These are phyloP conservation scores for Melanostoma mellinum DNA, from an alignment of 2,888 invertebrate species.

Conservation along the genomic window DNA sequence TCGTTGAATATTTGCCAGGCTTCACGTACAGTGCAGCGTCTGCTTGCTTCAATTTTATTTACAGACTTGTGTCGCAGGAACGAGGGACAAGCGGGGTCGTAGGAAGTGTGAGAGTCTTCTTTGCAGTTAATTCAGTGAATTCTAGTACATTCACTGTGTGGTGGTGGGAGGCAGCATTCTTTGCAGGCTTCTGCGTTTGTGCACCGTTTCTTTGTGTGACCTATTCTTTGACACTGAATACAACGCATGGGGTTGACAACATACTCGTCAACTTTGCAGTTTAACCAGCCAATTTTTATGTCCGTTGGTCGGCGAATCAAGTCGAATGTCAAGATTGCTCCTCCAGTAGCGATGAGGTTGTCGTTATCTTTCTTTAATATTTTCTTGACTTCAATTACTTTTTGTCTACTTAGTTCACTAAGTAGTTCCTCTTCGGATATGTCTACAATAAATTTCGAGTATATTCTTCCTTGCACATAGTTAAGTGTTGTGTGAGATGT, in stretches of 20 bases:
- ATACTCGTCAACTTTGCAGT: neutral
- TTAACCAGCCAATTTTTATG: neutral
- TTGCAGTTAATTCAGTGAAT: neutral
- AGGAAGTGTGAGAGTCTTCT: neutral
- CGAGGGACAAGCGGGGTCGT: too few relatives aligned
- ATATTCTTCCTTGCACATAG: too few relatives aligned
- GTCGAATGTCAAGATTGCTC: neutral
- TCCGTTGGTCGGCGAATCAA: neutral
- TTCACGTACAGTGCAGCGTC: too few relatives aligned
- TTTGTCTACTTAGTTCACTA: too few relatives aligned
- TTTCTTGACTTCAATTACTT: too few relatives aligned
- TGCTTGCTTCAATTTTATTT: too few relatives aligned
- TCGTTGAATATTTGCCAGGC: too few relatives aligned
- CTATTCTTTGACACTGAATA: neutral
- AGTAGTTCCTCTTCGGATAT: too few relatives aligned
- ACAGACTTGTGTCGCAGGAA: too few relatives aligned
- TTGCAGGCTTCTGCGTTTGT: neutral
- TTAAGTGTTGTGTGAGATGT: too few relatives aligned
- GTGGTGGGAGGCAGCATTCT: conserved; percentile 1
- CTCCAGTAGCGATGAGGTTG: neutral
- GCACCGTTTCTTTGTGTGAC: conserved; percentile 6
- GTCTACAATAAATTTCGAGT: too few relatives aligned
- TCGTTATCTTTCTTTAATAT: too few relatives aligned
- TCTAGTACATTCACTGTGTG: conserved; percentile 48
- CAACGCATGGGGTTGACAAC: neutral